Conservation (phyloP, 2,888 invertebrate species). For the Agonopterix heracliana region DNA sequence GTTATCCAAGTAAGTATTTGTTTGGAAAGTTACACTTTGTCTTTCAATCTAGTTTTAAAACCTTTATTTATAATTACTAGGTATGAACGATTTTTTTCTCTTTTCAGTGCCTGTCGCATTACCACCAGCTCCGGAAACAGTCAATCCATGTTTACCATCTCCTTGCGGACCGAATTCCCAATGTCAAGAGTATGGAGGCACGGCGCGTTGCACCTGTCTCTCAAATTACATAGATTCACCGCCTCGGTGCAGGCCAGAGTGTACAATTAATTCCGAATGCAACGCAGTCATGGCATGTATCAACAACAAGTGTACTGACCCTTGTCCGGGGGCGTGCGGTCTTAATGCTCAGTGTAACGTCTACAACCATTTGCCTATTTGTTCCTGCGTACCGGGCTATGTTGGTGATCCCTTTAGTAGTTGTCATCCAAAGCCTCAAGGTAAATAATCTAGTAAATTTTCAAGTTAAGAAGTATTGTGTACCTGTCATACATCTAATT, state of each 20-base stretch:
- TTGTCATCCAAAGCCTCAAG: slow-evolving; percentile 49
- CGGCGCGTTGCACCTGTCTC: slow-evolving; percentile 82
- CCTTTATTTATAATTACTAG: too few relatives aligned
- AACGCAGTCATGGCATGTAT: slow-evolving; percentile 81
- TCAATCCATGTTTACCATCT: slow-evolving; percentile 82
- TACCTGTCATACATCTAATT: not conserved
- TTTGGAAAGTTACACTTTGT: not conserved
- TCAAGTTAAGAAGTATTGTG: not conserved
- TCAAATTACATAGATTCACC: slow-evolving; percentile 85
- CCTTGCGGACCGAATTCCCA: slow-evolving; percentile 88
- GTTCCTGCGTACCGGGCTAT: slow-evolving; percentile 80
- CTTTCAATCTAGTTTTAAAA: not conserved
- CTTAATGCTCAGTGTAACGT: slow-evolving; percentile 84
- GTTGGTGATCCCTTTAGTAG: slow-evolving; percentile 84
- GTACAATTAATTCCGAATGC: slow-evolving; percentile 83
- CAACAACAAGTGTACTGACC: slow-evolving; percentile 83
- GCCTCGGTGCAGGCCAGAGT: slow-evolving; percentile 85
- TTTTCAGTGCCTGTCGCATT: slow-evolving; percentile 45
- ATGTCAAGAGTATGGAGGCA: slow-evolving; percentile 80
- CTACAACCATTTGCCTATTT: slow-evolving; percentile 81
- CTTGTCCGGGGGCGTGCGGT: slow-evolving; percentile 87
- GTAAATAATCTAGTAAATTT: slow-evolving; percentile 24
- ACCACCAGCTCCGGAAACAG: slow-evolving; percentile 29
- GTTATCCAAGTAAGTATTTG: slow-evolving; percentile 64
- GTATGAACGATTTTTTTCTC: not conserved